Evolutionary conservation across 2,797 vertebrate species (phyloP), one percentile per base, ranked within the genome.

Genomic region (Eulemur albifrons): DNA sequence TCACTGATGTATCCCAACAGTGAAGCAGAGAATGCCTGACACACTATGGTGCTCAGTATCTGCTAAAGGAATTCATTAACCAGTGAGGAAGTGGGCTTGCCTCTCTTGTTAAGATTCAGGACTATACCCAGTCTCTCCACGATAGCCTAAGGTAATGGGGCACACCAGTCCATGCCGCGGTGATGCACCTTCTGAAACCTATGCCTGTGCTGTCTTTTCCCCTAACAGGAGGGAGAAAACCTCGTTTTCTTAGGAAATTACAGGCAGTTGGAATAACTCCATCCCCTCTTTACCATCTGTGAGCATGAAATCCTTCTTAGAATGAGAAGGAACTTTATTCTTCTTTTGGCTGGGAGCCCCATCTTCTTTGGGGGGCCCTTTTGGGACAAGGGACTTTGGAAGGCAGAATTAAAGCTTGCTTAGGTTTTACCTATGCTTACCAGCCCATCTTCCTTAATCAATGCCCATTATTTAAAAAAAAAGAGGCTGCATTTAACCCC

Each of bases 401-500:
- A 81, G 30, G 70, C 23, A 92, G 35, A 93, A 89, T 87, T 52
- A 93, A 92, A 88, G 30, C 25, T 48, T 63, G 35, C 10, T 83
- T 81, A 45, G 20, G 13, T 91, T 95, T 95, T 70, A 57, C 27
- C 20, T 61, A 2, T 89, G 70, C 21, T 90, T 43, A 48, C 6
- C 40, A 63, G 43, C 30, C 35, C 57, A 27, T 43, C 7, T 57
- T 77, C 61, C 35, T 61, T 63, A 61, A 90, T 93, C 30, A 70
- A 73, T 30, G 35, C 20, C 43, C 48, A 69, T 32, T 38, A 15
- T 77, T 93, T 75, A 93, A 91, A 93, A 67, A 15, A 93, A 88
- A 93, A 59, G 50, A 89, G 25, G 7, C 13, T 75, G 27, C 43
- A 92, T 96, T 81, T 81, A 95, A 77, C 93, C 80, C 75, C 80